Evolutionary conservation across 35 echinoderm and acorn worm genomes (phyloP), one percentile per base, ranked within the genome.

Genomic region (Nesometra sesokonis): DNA sequence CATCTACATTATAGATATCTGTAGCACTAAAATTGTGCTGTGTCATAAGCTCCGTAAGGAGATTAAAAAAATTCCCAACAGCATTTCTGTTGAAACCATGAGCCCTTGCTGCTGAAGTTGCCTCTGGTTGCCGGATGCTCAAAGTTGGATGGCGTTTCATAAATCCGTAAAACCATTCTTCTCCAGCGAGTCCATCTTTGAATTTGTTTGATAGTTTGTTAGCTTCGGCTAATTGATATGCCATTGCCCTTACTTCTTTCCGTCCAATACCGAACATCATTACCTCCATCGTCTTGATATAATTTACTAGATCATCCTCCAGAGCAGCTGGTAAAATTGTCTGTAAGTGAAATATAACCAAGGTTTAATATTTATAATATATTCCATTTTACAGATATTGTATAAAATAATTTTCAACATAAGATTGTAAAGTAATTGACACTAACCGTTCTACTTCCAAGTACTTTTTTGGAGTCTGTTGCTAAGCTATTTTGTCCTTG

Each of bases 221-320:
- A 30, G 46, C 83, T 47, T 76, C 29, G 15, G 83, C 83, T 52
- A 39, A 85, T 31, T 85, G 38, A 85, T 47, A 57, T 47, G 83
- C 83, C 29, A 32, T 32, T 15, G 43, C 57, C 32, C 39, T 29
- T 0, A 85, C 5, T 32, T 57, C 35, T n/a, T 37, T 37, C 57
- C 29, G 19, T 21, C 38, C 57, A 47, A 85, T 52, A n/a, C 40
- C 43, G 52, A 57, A 85, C 36, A 85, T 38, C 83, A 85, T 85
- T 52, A 47, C 21, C 52, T 85, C 31, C 83, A 85, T 85, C 1
- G 43, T 40, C 43, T 85, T 85, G 15, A 85, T 85, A 43, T 57
- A 47, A 17, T 40, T 84, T 27, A 29, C 0, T 40, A 85, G 36
- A 37, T 84, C 36, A 35, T 39, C 15, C 36, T 84, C 82, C 31